Evolutionary conservation across 2,797 vertebrate species (phyloP).

Genomic region (Anabas testudineus): DNA sequence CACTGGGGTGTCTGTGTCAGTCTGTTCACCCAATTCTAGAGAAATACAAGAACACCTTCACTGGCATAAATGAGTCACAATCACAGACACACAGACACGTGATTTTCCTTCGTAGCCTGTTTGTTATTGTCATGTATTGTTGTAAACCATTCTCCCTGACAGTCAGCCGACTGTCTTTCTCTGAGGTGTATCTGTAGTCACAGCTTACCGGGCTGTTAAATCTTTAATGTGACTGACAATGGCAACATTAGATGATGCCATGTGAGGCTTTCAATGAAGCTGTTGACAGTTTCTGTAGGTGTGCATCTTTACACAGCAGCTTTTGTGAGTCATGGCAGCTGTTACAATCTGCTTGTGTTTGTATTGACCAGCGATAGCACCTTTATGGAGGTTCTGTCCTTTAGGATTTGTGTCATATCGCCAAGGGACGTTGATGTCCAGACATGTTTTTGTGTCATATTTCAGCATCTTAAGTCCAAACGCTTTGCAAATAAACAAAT

Average conservation of each 20-base stretch:
- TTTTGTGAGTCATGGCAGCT: conserved; percentile 31
- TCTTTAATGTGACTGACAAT: conserved; percentile 71
- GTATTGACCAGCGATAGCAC: background rate
- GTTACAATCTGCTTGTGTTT: conserved; percentile 14
- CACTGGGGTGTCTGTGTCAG: conserved; percentile 72
- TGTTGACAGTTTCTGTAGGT: conserved; percentile 27
- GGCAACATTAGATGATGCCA: conserved; percentile 54
- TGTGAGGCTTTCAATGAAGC: conserved; percentile 52
- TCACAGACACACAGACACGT: conserved; percentile 18
- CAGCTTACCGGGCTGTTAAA: conserved; percentile 63
- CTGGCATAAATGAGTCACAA: conserved; percentile 72
- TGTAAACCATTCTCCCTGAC: conserved; percentile 17
- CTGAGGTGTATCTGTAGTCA: conserved; percentile 49
- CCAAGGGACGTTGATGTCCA: conserved; percentile 9
- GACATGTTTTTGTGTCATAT: conserved; percentile 14
- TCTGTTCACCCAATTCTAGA: conserved; percentile 74
- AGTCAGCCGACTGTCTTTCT: conserved; percentile 27
- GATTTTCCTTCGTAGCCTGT: conserved; percentile 26
- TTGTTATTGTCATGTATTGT: conserved; percentile 35
- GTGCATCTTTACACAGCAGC: background rate
- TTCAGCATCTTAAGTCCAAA: conserved; percentile 29
- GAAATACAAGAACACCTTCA: conserved; percentile 69
- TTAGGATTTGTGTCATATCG: background rate
- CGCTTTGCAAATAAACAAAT: conserved; percentile 12
- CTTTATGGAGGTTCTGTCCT: background rate